These are phyloP conservation scores for Monoplex corrugatus DNA, from an alignment of 2,888 invertebrate species.

Conservation along the genomic window DNA sequence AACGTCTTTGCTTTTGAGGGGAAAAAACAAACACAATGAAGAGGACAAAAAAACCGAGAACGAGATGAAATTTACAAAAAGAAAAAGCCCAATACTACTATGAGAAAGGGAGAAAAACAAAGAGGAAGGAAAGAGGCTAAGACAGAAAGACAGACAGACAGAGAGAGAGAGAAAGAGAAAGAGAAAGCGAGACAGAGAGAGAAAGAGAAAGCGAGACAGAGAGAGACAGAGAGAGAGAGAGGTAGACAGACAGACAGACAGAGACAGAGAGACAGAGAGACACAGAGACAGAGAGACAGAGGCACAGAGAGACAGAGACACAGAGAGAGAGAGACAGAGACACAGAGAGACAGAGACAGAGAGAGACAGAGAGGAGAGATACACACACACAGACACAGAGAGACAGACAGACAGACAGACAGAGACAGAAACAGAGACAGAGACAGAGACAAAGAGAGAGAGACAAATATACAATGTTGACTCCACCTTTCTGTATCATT, in stretches of 20 bases:
- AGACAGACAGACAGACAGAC: neutral
- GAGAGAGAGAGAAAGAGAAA: conserved; percentile 14
- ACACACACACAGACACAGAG: neutral
- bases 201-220: conserved; percentile 42
- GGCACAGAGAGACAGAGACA: neutral
- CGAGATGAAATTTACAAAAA: no score
- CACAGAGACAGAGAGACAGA: conserved; percentile 36
- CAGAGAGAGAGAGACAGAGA: neutral
- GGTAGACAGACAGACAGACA: conserved; percentile 28
- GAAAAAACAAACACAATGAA: no score
- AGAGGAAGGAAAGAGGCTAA: no score
- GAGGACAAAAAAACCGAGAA: neutral
- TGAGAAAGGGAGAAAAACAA: neutral
- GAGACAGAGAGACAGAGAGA: conserved; percentile 29
- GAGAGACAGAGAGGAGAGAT: neutral
- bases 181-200: conserved; percentile 38
- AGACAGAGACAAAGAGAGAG: neutral
- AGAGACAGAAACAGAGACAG: neutral
- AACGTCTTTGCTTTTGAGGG: no score
- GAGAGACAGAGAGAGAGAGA: conserved; percentile 10
- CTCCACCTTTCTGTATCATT: no score
- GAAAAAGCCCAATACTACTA: no score
- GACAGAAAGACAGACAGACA: conserved; percentile 7
- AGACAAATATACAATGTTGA: neutral
- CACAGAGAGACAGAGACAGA: neutral